Percentiles rank a stretch among this genome's conserved stretches.
Conservation (phyloP, 2,797 vertebrate genomes). For the Bradypus variegatus region DNA sequence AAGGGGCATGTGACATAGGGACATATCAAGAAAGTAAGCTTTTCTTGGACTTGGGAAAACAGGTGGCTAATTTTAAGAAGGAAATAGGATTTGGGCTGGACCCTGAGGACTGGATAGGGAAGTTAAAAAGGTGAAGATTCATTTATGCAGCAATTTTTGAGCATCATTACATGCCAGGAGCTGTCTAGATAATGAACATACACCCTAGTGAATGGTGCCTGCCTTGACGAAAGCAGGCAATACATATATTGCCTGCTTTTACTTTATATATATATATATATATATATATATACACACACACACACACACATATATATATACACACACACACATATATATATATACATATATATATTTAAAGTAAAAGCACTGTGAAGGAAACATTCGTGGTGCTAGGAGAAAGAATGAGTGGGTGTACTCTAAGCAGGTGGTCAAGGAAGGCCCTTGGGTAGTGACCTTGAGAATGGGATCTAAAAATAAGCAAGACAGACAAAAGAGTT, state of each 20-base stretch:
- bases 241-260: background rate
- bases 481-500: background rate
- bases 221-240: background rate
- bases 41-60: background rate
- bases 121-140: constrained; percentile 21
- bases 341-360: background rate
- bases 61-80: background rate
- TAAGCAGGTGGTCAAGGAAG: background rate
- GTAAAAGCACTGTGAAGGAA: background rate
- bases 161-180: background rate
- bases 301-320: no score
- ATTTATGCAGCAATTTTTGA: constrained; percentile 29
- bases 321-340: no score
- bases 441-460: background rate
- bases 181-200: background rate
- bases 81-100: background rate
- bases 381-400: background rate
- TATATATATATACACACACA: no score
- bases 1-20: background rate
- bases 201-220: background rate
- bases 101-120: background rate
- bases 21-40: background rate
- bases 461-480: background rate
- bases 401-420: background rate
- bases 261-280: no score